Evolutionary conservation across 2,888 invertebrate species (phyloP).

Genomic region (Ectemnius cavifrons): DNA sequence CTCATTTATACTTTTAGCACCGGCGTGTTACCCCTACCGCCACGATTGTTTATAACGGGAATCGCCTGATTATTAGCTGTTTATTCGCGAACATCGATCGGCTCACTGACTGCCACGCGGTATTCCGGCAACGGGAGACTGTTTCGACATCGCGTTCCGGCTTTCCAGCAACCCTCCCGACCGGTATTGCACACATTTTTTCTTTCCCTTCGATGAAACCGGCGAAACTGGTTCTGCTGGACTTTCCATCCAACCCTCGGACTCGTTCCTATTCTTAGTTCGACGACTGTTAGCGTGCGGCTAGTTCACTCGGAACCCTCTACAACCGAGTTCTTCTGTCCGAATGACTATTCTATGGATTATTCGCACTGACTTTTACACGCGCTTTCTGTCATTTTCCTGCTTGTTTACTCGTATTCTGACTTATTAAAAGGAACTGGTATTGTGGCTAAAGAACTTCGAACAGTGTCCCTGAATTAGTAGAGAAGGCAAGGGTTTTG

Average conservation of each 20-base stretch:
- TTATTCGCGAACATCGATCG: slow-evolving; percentile 74
- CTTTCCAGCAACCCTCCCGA: slow-evolving; percentile 49
- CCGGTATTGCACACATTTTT: slow-evolving; percentile 21
- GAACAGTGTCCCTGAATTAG: no score
- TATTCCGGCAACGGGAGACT: slow-evolving; percentile 55
- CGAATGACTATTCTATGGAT: no score
- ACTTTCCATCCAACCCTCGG: slow-evolving; percentile 21
- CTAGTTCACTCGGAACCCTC: not conserved
- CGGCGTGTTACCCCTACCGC: slow-evolving; percentile 52
- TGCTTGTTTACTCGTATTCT: no score
- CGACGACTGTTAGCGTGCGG: slow-evolving; percentile 24
- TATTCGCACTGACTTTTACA: no score
- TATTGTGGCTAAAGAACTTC: no score
- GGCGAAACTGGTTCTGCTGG: slow-evolving; percentile 52
- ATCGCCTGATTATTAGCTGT: slow-evolving; percentile 77
- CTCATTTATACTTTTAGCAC: slow-evolving; percentile 75
- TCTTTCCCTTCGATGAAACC: slow-evolving; percentile 29
- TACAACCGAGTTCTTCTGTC: no score
- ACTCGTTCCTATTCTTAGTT: slow-evolving; percentile 50
- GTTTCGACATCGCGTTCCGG: slow-evolving; percentile 38
- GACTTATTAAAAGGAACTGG: no score
- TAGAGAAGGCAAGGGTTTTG: no score
- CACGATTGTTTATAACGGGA: slow-evolving; percentile 74
- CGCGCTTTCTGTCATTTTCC: no score
- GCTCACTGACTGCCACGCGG: slow-evolving; percentile 63